phyloP scores from a whole-genome alignment of 2,888 invertebrate genomes.

The Teleiodes luculella region DNA sequence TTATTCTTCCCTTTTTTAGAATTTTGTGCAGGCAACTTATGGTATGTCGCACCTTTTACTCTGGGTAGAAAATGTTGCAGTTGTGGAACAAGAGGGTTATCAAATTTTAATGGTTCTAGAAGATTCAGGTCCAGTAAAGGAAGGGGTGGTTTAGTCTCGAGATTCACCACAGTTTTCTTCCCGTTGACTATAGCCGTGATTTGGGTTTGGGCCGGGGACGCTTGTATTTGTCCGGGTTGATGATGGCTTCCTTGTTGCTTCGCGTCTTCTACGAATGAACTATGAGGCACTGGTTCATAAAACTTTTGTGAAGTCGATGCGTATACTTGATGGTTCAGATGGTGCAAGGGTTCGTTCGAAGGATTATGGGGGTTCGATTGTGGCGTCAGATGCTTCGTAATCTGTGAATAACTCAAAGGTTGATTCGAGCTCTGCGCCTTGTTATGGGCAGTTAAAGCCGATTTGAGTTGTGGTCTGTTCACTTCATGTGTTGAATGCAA shows the following conservation, averaged over 20 bases:
- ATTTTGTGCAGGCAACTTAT: slow-evolving; percentile 45
- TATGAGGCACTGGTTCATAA: slow-evolving; percentile 28
- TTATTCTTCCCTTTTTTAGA: slow-evolving; percentile 45
- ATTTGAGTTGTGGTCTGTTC: neutral
- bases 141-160: slow-evolving; percentile 55
- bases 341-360: neutral
- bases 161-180: slow-evolving; percentile 52
- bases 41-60: slow-evolving; percentile 55
- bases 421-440: neutral
- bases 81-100: slow-evolving; percentile 69
- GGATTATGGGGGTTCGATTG: too few relatives aligned
- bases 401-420: neutral
- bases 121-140: slow-evolving; percentile 62
- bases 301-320: slow-evolving; percentile 36
- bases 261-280: slow-evolving; percentile 4
- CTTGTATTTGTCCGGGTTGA: slow-evolving; percentile 39
- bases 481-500: neutral
- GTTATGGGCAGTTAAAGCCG: neutral
- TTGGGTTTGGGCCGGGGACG: slow-evolving; percentile 42
- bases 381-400: neutral
- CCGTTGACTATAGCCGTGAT: slow-evolving; percentile 58
- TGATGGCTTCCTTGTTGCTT: slow-evolving; percentile 26
- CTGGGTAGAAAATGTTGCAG: slow-evolving; percentile 69
- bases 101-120: slow-evolving; percentile 65
- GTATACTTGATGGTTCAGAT: slow-evolving; percentile 2